A percentile compares a stretch with the other conserved stretches of the same genome.
phyloP scores from a whole-genome alignment of 2,888 invertebrate genomes.

The Parnassius orleans region DNA sequence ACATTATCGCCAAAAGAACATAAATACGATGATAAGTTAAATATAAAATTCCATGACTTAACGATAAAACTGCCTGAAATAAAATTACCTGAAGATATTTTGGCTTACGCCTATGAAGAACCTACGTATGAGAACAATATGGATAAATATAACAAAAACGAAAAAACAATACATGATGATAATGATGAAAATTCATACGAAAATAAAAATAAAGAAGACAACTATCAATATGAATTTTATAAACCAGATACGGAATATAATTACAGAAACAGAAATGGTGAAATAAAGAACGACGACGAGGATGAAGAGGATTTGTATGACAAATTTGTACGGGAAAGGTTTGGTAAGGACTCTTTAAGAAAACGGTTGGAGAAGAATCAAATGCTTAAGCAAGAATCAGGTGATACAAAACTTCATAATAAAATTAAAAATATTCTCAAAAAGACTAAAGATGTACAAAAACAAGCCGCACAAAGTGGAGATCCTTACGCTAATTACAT shows the following conservation, averaged over 20 bases:
- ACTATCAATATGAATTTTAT: slow-evolving; percentile 35
- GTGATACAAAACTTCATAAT: slow-evolving; percentile 54
- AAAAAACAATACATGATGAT: slow-evolving; percentile 44
- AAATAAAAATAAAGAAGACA: slow-evolving; percentile 28
- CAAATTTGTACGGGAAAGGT: slow-evolving; percentile 71
- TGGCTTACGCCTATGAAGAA: slow-evolving; percentile 54
- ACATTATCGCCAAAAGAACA: slow-evolving; percentile 46
- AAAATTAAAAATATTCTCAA: slow-evolving; percentile 63
- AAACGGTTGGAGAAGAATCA: slow-evolving; percentile 57
- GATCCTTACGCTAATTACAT: slow-evolving; percentile 74
- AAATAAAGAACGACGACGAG: slow-evolving; percentile 33
- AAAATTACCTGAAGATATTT: slow-evolving; percentile 70
- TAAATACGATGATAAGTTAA: slow-evolving; percentile 62
- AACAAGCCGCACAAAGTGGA: slow-evolving; percentile 62
- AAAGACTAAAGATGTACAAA: slow-evolving; percentile 60
- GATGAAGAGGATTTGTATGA: slow-evolving; percentile 62
- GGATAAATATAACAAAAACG: slow-evolving; percentile 31
- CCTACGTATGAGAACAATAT: slow-evolving; percentile 43
- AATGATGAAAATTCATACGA: slow-evolving; percentile 40
- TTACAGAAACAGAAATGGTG: slow-evolving; percentile 23
- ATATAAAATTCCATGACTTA: slow-evolving; percentile 66
- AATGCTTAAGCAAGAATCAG: slow-evolving; percentile 39
- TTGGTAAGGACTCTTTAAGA: slow-evolving; percentile 62
- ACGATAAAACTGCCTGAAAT: slow-evolving; percentile 72
- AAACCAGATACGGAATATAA: slow-evolving; percentile 37